Conservation (phyloP, 2,113 vertebrate genomes). For the Synchiropus splendidus region DNA sequence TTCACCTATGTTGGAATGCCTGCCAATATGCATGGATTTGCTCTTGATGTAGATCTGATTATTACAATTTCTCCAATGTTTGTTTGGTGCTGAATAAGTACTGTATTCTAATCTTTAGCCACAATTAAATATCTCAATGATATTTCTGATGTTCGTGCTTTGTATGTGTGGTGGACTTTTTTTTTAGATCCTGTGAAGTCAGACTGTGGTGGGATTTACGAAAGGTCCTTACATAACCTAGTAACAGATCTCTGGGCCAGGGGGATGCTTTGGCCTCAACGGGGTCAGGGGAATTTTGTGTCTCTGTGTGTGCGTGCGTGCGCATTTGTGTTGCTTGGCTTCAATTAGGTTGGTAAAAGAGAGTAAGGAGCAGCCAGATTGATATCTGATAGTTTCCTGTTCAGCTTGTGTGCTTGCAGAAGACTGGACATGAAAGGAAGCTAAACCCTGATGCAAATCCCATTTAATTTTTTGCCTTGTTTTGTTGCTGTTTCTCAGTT, state of each 20-base stretch:
- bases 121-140: too few species aligned
- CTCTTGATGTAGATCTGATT: too few species aligned
- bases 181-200: constrained; percentile 41
- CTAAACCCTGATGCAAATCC: constrained; percentile 3
- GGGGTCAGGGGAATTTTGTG: constrained; percentile 24
- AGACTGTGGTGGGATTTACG: constrained; percentile 24
- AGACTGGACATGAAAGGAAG: constrained; percentile 21
- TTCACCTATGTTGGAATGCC: too few species aligned
- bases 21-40: too few species aligned
- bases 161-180: constrained; percentile 26
- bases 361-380: constrained; percentile 14
- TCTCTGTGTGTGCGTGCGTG: constrained; percentile 5
- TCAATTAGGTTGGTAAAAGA: constrained; percentile 8
- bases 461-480: too few species aligned
- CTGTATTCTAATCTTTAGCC: too few species aligned
- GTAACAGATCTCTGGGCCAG: constrained; percentile 41
- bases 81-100: too few species aligned
- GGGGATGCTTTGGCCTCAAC: constrained; percentile 30
- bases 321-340: constrained; percentile 5
- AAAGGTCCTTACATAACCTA: constrained; percentile 46
- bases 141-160: neutral
- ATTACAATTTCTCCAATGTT: too few species aligned
- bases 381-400: constrained; percentile 24
- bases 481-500: too few species aligned
- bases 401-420: constrained; percentile 2